Evolutionary conservation across 2,113 vertebrate genomes (phyloP).

Genomic region (Pelusios castaneus): DNA sequence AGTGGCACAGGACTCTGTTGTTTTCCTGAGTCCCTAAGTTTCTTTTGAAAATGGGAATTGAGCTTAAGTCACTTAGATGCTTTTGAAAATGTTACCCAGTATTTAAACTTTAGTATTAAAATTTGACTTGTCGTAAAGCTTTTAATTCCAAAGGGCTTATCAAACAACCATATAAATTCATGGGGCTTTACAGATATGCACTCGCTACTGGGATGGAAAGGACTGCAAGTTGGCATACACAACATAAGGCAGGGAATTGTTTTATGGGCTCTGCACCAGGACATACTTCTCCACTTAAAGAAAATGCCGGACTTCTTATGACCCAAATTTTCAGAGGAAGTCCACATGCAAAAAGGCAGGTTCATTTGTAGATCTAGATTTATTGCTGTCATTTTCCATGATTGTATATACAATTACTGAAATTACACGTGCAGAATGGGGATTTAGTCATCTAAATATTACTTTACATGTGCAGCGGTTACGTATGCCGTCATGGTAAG

Average conservation of each 20-base stretch:
- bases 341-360: neutral
- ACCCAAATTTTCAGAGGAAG: neutral
- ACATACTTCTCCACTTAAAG: neutral
- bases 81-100: neutral
- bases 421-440: neutral
- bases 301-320: neutral
- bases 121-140: neutral
- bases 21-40: no score
- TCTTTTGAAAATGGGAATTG: neutral
- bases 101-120: neutral
- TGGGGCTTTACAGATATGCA: neutral
- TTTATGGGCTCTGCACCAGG: neutral
- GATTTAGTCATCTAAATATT: neutral
- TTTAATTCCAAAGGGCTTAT: neutral
- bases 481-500: neutral
- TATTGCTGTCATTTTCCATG: neutral
- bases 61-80: neutral
- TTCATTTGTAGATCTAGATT: neutral
- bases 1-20: no score
- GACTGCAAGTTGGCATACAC: neutral
- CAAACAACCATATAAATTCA: neutral
- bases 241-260: neutral
- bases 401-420: neutral
- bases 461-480: neutral
- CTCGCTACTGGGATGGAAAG: neutral